A percentile compares a stretch with the other conserved stretches of the same genome.
These are phyloP conservation scores for Eilema sororculum DNA, from an alignment of 2,888 invertebrate genomes.

Conservation along the genomic window DNA sequence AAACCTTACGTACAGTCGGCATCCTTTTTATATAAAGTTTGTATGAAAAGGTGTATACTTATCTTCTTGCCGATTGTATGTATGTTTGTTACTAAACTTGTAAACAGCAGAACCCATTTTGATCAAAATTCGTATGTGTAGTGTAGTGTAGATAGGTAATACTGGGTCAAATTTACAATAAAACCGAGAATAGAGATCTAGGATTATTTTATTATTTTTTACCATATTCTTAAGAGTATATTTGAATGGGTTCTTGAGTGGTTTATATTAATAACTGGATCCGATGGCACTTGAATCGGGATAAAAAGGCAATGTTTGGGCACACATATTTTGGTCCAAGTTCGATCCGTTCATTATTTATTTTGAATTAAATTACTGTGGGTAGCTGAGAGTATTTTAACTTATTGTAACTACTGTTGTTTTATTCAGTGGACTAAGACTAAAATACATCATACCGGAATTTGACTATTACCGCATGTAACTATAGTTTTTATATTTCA, in stretches of 20 bases:
- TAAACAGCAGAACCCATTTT: background rate
- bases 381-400: background rate
- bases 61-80: no score
- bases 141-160: no score
- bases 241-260: background rate
- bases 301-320: background rate
- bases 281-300: background rate
- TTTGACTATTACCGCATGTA: conserved; percentile 13
- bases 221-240: background rate
- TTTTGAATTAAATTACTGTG: background rate
- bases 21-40: no score
- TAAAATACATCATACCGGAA: background rate
- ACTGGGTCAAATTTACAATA: no score
- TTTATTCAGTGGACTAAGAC: conserved; percentile 1
- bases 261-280: background rate
- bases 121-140: background rate
- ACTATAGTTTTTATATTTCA: conserved; percentile 9
- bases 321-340: no score
- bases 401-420: background rate
- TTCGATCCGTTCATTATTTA: background rate
- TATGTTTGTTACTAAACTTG: background rate
- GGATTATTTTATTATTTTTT: no score
- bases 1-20: background rate
- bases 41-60: no score
- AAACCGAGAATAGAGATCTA: no score